Evolutionary conservation across 2,113 vertebrate genomes (phyloP), one percentile per base, ranked within the genome.

Genomic region (Pitta sordida): DNA sequence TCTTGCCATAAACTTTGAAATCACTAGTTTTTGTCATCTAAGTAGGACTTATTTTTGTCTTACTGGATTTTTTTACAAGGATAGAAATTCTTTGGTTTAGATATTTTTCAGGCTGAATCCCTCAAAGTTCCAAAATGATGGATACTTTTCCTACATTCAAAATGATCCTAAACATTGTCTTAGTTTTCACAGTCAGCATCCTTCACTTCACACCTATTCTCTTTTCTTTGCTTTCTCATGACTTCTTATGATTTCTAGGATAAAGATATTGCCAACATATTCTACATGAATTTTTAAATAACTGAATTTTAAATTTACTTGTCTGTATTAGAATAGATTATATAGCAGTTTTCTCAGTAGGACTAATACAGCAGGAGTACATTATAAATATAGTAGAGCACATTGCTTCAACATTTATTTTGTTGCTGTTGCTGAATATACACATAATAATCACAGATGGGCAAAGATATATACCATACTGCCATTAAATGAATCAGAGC

Each of bases 401-500:
- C 51, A 83, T 65, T 65, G 13, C 44, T 89, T 91, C 62, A 86
- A 67, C 55, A 29, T 79, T 86, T 91, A 83, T 87, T 86, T 83
- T 92, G 70, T 91, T 91, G 60, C 73, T 92, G 34, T 65, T 24
- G 8, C 29, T 87, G 67, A 60, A 80, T 62, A 65, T 18, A 73
- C n/a, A 53, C 10, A 34, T 76, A 84, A 79, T 75, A 67, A 14
- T 70, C 37, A 91, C 8, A 86, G 49, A 93, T 11, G 19, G 81
- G 34, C 32, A 74, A 71, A 91, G 60, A 86, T 81, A 43, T 34
- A 81, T 86, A 37, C 64, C 65, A 68, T n/a, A 30, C 29, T 58
- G 29, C 36, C 29, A 65, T 84, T 49, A 82, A 90, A 93, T 87
- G 53, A 93, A 96, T 95, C 77, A 91, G 34, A 79, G 77, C 30